Percentiles rank a stretch among this genome's conserved stretches.
Conservation (phyloP, 2,797 vertebrate species). For the Strix occidentalis region DNA sequence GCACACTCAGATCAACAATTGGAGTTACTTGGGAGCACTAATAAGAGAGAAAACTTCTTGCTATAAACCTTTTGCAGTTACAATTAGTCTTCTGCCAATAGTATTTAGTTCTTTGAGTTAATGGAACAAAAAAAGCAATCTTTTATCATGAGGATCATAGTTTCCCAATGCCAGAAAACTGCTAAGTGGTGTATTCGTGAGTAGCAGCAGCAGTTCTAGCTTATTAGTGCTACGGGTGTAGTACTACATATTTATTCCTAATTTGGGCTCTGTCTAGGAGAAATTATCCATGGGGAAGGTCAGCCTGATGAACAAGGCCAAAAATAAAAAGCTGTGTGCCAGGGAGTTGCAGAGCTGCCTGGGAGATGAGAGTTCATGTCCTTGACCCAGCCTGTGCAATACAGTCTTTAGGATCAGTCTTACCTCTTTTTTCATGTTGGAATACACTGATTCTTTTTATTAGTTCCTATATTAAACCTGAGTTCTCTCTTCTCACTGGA, state of each 20-base stretch:
- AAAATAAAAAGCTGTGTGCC: constrained; percentile 48
- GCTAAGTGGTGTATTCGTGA: neutral
- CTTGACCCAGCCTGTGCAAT: neutral
- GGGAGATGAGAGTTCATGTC: neutral
- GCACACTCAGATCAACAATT: neutral
- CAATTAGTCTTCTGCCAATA: neutral
- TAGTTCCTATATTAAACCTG: neutral
- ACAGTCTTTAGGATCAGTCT: neutral
- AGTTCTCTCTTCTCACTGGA: neutral
- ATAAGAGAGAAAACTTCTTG: neutral
- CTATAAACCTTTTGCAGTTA: neutral
- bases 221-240: constrained; percentile 13
- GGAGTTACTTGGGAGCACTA: neutral
- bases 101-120: neutral
- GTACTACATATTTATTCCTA: constrained; percentile 64
- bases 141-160: neutral
- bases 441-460: neutral
- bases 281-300: constrained; percentile 49
- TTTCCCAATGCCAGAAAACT: neutral
- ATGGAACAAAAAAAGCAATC: neutral
- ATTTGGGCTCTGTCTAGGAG: constrained; percentile 58
- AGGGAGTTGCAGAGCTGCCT: constrained; percentile 3
- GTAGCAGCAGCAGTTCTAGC: neutral
- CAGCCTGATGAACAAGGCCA: constrained; percentile 51
- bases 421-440: neutral